Evolutionary conservation across 1,140 invertebrate genomes (phyloP).

Genomic region (Drosophila erecta): DNA sequence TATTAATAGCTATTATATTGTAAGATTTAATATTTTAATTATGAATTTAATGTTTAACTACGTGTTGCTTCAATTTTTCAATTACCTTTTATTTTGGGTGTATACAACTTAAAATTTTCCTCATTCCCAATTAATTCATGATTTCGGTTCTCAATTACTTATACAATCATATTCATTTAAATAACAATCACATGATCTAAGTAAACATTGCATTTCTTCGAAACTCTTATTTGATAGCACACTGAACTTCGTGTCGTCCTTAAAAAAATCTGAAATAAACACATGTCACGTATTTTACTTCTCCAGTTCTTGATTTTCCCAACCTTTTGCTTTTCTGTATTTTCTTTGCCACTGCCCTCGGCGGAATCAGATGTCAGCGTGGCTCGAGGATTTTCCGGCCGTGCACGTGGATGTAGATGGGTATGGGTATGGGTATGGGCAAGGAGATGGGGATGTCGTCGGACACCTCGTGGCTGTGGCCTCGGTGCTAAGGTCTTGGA

Average conservation of each 20-base stretch:
- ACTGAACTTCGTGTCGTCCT: not conserved
- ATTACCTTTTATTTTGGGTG: no score
- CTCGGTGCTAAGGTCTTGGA: slow-evolving; percentile 34
- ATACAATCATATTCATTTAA: no score
- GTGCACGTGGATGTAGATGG: not conserved
- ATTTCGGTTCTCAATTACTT: no score
- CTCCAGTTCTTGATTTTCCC: not conserved
- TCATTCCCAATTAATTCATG: no score
- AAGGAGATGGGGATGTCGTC: slow-evolving; percentile 6
- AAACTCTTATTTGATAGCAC: not conserved
- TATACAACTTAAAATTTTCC: no score
- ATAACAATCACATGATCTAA: not conserved
- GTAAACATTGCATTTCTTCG: not conserved
- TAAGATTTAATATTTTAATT: no score
- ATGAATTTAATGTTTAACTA: no score
- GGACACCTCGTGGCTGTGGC: slow-evolving; percentile 37
- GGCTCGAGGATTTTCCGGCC: slow-evolving; percentile 32
- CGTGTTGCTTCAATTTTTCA: no score
- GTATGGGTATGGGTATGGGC: no score
- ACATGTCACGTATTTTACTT: slow-evolving; percentile 27
- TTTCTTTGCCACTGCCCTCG: not conserved
- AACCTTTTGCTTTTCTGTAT: slow-evolving; percentile 20
- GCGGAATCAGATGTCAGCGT: slow-evolving; percentile 30
- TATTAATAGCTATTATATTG: no score
- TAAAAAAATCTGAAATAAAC: slow-evolving; percentile 6